Evolutionary conservation across 2,888 invertebrate species (phyloP), one percentile per base, ranked within the genome.

Genomic region (Scaptomyza cyrtandrae): DNA sequence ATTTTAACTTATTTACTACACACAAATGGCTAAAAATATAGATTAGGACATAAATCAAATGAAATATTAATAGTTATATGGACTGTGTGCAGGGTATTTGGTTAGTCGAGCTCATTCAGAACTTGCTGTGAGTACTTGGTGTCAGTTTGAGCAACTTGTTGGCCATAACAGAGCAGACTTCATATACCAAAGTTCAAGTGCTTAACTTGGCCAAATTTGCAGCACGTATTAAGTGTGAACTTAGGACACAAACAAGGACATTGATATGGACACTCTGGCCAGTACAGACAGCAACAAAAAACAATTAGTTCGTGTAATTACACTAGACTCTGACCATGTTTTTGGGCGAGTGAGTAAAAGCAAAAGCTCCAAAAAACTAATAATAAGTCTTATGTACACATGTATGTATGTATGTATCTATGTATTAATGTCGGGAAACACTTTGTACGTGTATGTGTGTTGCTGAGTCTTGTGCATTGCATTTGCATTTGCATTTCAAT

Each of bases 271-370:
- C 60, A 73, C 41, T 41, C 55, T 46, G 56, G 50, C 61, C 35
- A 35, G 35, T 11, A 10, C 4, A 16, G 9, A 14, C 10, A 9
- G 1, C 39, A 64, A 14, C 27, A 53, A 45, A 49, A 75, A 74
- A 70, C 79, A 81, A 78, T 78, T 81, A 81, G 74, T 74, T 55
- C 44, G 60, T 74, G 78, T 81, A 78, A 81, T 78, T 78, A 78
- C 61, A 59, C 39, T 14, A 19, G 48, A 16, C 44, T 11, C 46
- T 39, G 61, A 46, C 43, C 45, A 55, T 27, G 16, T 39, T 39
- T 13, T 39, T 41, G 29, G 19, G 16, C n/a, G 31, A 37, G 53
- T 49, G 19, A n/a, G 35, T 41, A 49, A 41, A 31, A n/a, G 53
- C 35, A 37, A 10, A 19, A 39, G 11, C 35, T 61, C 24, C 44